Conservation (phyloP, 53 echinoderm and acorn worm species). For the Echinarachnius parma region DNA sequence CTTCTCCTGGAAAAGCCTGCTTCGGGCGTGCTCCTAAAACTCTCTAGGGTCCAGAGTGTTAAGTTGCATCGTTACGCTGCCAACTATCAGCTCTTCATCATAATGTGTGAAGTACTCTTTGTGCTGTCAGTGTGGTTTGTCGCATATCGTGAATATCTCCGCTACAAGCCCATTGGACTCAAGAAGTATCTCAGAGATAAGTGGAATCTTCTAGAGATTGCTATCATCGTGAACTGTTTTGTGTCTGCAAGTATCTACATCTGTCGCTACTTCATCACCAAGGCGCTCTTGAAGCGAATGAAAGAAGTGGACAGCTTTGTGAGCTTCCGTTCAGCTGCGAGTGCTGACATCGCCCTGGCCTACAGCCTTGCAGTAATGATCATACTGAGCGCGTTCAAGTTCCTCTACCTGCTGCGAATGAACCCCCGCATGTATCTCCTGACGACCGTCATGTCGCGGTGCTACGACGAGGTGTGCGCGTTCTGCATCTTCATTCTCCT, state of each 20-base stretch:
- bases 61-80: constrained; percentile 62
- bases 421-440: constrained; percentile 86
- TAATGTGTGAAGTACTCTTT: constrained; percentile 66
- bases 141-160: constrained; percentile 50
- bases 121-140: constrained; percentile 47
- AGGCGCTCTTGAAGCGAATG: constrained; percentile 45
- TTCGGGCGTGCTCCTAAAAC: constrained; percentile 72
- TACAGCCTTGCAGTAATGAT: constrained; percentile 68
- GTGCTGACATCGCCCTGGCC: constrained; percentile 50
- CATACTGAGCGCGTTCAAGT: constrained; percentile 73
- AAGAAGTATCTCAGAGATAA: constrained; percentile 46
- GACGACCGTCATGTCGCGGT: constrained; percentile 59
- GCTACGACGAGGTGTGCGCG: constrained; percentile 48
- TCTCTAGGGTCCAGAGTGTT: constrained; percentile 55
- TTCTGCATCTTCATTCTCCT: constrained; percentile 49
- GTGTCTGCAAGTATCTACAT: constrained; percentile 60
- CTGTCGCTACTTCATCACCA: constrained; percentile 53
- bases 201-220: constrained; percentile 79
- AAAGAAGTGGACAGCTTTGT: constrained; percentile 35
- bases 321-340: constrained; percentile 65
- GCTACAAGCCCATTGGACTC: constrained; percentile 34
- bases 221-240: constrained; percentile 51
- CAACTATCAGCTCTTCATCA: constrained; percentile 58
- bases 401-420: constrained; percentile 71
- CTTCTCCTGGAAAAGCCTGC: constrained; percentile 68